A percentile compares a stretch with the other conserved stretches of the same genome.
Conservation (phyloP, 2,888 invertebrate species). For the Resseliella maxima region DNA sequence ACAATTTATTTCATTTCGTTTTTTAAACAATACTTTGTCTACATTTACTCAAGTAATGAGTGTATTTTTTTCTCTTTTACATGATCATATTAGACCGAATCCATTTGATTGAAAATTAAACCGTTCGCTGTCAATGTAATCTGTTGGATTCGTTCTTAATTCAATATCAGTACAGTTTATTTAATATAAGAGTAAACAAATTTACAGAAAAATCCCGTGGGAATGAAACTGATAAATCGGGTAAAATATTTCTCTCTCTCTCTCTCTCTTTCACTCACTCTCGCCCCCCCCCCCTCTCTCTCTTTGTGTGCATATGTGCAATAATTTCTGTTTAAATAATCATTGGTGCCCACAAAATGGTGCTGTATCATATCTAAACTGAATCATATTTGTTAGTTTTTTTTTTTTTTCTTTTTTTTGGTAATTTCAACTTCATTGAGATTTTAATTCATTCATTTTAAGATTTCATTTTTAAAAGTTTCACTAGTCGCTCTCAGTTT, state of each 20-base stretch:
- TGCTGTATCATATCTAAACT: no score
- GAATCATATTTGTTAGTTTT: not conserved
- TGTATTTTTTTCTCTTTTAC: no score
- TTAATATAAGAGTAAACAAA: constrained; percentile 1
- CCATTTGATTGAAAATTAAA: not conserved
- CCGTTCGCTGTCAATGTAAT: constrained; percentile 1
- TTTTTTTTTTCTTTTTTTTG: not conserved
- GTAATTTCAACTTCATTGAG: no score
- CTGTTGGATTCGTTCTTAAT: not conserved
- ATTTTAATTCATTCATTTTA: no score
- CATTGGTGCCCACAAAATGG: no score
- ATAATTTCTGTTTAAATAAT: not conserved
- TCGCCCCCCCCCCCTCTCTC: no score
- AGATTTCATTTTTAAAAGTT: no score
- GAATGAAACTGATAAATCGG: not conserved
- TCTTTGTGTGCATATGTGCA: no score
- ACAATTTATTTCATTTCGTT: not conserved
- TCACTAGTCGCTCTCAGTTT: no score
- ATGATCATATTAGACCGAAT: not conserved
- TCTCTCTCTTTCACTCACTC: no score
- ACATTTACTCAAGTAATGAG: no score
- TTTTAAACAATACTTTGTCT: not conserved
- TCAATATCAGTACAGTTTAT: constrained; percentile 19
- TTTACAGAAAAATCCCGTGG: constrained; percentile 1
- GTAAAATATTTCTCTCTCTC: no score